Base-by-base conservation (phyloP, 2,797 vertebrate species). In the Melopsittacus undulatus region DNA sequence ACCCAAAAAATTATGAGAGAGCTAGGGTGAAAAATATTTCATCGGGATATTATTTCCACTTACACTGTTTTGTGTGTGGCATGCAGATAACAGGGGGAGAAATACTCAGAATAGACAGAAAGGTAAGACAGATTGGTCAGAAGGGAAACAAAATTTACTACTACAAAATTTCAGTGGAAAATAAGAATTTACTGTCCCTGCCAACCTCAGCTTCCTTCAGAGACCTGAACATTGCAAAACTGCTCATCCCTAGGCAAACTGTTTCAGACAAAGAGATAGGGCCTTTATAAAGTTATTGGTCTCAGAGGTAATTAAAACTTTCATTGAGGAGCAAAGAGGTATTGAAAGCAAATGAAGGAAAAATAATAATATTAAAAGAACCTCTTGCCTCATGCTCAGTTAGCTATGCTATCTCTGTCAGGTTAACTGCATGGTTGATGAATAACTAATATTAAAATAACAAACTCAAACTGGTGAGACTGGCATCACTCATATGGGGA, bases 291-390 rank as follows among this genome's bases (percentile, higher is more conserved):
- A 90, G 91, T 91, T 96, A 95, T 94, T 96, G 86, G 93, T 96
- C 96, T 96, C 96, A 80, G 62, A 96, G 94, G 96, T 96, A 96
- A 96, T 96, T 97, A 97, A 96, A 97, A 88, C 83, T 95, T 91
- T 36, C 93, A 95, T 36, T 42, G 83, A 95, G 89, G 48, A 96
- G 76, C 72, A 83, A 86, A 88, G 91, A 96, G 42, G 54, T 89
- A 92, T 76, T 94, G 93, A 94, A 96, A 92, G 79, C 66, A 97
- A 97, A 95, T 90, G 95, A 94, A 94, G 82, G 88, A 92, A 96
- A 97, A 96, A 96, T 89, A 95, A 95, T 83, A 96, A 94, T 96
- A 95, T 92, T 92, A 94, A 95, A 95, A 95, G 67, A 83, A 96
- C 72, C 46, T 93, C 79, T 91, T 91, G 76, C 38, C 70, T 91